Base-by-base conservation (phyloP, 64 coral and sea anemone species). In the Montipora efflorescens region DNA sequence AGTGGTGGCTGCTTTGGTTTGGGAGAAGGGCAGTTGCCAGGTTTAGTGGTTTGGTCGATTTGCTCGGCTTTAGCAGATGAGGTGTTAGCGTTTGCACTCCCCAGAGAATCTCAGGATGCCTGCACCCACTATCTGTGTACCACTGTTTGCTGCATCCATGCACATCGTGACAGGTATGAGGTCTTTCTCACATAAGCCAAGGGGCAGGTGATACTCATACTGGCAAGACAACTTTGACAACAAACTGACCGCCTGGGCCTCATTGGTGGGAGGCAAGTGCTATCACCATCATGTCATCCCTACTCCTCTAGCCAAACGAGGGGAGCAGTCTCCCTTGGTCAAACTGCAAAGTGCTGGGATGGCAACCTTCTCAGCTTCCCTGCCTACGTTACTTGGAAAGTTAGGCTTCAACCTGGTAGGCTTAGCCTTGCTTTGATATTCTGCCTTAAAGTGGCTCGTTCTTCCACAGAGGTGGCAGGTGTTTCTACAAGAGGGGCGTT, bases 141-240 rank as follows among this genome's bases (percentile, higher is more conserved):
- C 87, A 51, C 28, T 90, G 93, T 84, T 94, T 18, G 78, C 78
- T 2, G 86, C 87, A 67, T 90, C 87, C 87, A 94, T 94, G 21
- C 52, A 78, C 5, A 81, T 62, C 12, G 82, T 80, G n/a, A 93
- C 75, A 0, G 82, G 81, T 49, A 93, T 86, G 52, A 93, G 51
- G 20, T 90, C 57, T 1, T 19, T 70, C 55, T 78, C 74, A 47
- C 25, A 2, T 20, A 93, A 47, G 23, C 80, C 80, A 59, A 93
- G 68, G 73, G 5, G 83, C 61, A 61, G 10, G 88, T 47, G 8
- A 87, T 46, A 1, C 47, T 93, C 48, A 79, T 70, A 44, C 91
- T 21, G 23, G 75, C 91, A 7, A 93, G 73, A 48, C 91, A 93
- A 47, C 91, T 93, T 52, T 93, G 91, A 47, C 92, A 93, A 76